Percentiles rank a stretch among this genome's conserved stretches.
Conservation (phyloP, 2,797 vertebrate species). For the Eulemur albifrons region DNA sequence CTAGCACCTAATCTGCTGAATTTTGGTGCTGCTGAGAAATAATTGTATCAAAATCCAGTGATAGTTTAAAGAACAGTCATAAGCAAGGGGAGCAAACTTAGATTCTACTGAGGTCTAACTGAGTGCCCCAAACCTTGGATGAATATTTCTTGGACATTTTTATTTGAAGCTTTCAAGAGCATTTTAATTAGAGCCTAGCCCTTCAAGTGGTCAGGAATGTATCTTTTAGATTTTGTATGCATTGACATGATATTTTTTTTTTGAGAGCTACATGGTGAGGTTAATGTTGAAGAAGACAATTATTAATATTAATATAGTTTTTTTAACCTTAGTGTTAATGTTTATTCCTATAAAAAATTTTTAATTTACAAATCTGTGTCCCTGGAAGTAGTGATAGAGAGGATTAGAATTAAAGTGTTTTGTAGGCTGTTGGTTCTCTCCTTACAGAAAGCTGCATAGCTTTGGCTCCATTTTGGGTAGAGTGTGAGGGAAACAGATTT, state of each 20-base stretch:
- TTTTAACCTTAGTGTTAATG: neutral
- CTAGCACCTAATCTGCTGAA: neutral
- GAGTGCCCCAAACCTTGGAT: neutral
- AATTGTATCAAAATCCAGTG: neutral
- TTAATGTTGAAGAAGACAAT: neutral
- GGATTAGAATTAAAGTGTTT: neutral
- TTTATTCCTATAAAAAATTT: neutral
- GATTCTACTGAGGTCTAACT: neutral
- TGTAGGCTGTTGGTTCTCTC: neutral
- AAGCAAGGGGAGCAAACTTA: neutral
- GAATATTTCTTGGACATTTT: neutral
- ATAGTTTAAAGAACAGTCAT: constrained; percentile 26
- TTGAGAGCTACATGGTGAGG: neutral
- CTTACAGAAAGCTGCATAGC: neutral
- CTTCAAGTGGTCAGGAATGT: neutral
- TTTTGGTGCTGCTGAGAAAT: neutral
- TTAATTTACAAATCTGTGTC: neutral
- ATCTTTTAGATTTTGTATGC: neutral
- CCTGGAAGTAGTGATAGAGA: neutral
- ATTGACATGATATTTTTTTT: neutral
- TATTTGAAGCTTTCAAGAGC: neutral
- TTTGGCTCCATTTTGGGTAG: neutral
- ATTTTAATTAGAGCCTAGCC: neutral
- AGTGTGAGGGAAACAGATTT: neutral
- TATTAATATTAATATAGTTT: neutral